phyloP scores from a whole-genome alignment of 1,140 invertebrate genomes.

The Apis florea region DNA sequence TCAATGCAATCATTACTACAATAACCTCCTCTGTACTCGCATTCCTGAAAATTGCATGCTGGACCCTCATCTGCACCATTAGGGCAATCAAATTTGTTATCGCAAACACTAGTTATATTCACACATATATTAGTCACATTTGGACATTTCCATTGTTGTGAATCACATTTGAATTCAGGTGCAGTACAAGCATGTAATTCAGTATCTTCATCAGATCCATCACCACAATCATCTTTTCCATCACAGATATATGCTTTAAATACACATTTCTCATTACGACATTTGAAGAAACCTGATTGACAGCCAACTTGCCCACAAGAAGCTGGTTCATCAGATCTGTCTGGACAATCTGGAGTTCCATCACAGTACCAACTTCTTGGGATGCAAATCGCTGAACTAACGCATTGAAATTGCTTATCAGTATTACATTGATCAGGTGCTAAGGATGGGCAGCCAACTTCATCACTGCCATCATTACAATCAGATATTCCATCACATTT shows the following conservation, averaged over 20 bases:
- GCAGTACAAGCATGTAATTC: constrained; percentile 87
- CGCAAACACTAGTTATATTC: constrained; percentile 90
- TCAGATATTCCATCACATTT: constrained; percentile 96
- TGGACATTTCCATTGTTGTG: constrained; percentile 92
- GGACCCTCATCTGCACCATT: constrained; percentile 95
- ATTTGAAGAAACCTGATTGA: constrained; percentile 90
- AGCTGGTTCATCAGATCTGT: constrained; percentile 93
- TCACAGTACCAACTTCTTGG: constrained; percentile 97
- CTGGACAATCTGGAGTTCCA: constrained; percentile 94
- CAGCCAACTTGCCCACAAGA: constrained; percentile 90
- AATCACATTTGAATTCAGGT: constrained; percentile 88
- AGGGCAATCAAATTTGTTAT: constrained; percentile 92
- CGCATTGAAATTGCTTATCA: constrained; percentile 95
- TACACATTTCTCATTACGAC: constrained; percentile 94
- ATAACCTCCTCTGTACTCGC: constrained; percentile 85
- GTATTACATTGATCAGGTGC: constrained; percentile 92
- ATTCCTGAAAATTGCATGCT: constrained; percentile 90
- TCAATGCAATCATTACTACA: constrained; percentile 94
- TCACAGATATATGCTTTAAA: constrained; percentile 98
- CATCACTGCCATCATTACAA: constrained; percentile 95
- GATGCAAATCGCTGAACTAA: constrained; percentile 93
- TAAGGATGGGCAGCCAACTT: constrained; percentile 91
- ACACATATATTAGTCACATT: constrained; percentile 88
- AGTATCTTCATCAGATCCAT: constrained; percentile 94
- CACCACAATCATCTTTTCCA: constrained; percentile 96